Base-by-base conservation (phyloP, 2,797 vertebrate genomes). In the Morelia viridis region DNA sequence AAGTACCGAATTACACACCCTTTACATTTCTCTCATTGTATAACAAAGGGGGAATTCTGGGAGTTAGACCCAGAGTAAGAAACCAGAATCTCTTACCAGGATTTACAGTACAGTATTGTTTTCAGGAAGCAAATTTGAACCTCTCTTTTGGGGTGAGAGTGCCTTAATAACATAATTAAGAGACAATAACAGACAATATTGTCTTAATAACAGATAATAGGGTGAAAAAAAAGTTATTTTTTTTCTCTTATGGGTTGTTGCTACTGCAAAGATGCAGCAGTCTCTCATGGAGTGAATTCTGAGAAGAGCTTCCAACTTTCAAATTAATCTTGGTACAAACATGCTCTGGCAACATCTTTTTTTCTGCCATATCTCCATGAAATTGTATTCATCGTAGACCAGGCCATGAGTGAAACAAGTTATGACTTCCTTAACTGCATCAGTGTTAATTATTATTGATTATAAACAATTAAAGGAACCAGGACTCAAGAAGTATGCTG, bases 21-120 rank as follows among this genome's bases (percentile, higher is more conserved):
- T 86, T 24, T 13, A 22, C 17, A 41, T 87, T 12, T 46, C 12
- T 88, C 28, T 64, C 4, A 11, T 28, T 50, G 17, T 62, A 61
- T 83, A 26, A n/a, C 57, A 50, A 90, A 60, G 19, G 0, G 7
- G 2, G 41, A 31, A 85, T 90, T 15, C 26, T 84, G 35, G 76
- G 46, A 84, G 17, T 19, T 85, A 24, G 41, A 35, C 1, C 7
- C 24, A 80, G 4, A 89, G 10, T 60, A 35, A 58, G 50, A 11
- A 19, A 28, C 41, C 15, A 94, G 50, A 91, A 57, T 93, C 91
- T 87, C 94, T 92, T 89, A 58, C n/a, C 50, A 94, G 93, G 71
- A 80, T 80, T 80, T 80, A 46, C 1, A 22, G 8, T 41, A 80
- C 19, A 80, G 19, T 46, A 46, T 46, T 41, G 71, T 76, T 41